Base-by-base conservation (phyloP, 2,113 vertebrate genomes). In the Accipiter virgatus region DNA sequence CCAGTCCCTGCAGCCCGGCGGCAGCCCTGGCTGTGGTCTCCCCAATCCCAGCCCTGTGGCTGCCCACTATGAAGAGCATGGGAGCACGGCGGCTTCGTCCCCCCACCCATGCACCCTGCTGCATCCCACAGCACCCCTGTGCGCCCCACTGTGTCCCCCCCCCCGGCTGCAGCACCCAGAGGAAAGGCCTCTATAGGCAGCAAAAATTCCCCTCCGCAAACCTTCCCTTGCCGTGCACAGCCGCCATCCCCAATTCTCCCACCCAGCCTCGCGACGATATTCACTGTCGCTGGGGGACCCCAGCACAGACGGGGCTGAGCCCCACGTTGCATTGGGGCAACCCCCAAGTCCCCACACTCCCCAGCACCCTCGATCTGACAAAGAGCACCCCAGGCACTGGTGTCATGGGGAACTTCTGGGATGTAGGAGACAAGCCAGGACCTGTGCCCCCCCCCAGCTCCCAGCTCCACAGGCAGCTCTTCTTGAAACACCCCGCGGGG, bases 1-100 rank as follows among this genome's bases (percentile, higher is more conserved):
- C 15, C 13, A 1, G 5, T 25, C 31, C 36, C 38, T 52, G 59
- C 65, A 74, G 50, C 45, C 29, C 21, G 2, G 19, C 2, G 1
- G 63, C 59, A 85, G 61, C 32, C n/a, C 32, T 7, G 4, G 43
- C 38, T 2, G 1, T 5, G 34, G 13, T 58, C 19, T 21, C 38
- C 34, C 71, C 70, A 32, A 32, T 40, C 55, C 52, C 65, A 48
- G 38, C 26, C 38, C 56, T 17, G 8, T 7, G 8, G n/a, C 66
- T 63, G 65, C 42, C 68, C 75, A 53, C 45, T 17, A 19, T 2
- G 15, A 59, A 20, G 63, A 47, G 27, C 53, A 29, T 0, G 7
- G 1, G 34, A 47, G 65, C 50, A 45, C n/a, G n/a, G 43, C 4
- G 0, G 0, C 27, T 78, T 53, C 7, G 1, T 62, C 7, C 20